These are phyloP conservation scores for Dicaeum eximium DNA, from an alignment of 2,113 vertebrate species.

Conservation along the genomic window DNA sequence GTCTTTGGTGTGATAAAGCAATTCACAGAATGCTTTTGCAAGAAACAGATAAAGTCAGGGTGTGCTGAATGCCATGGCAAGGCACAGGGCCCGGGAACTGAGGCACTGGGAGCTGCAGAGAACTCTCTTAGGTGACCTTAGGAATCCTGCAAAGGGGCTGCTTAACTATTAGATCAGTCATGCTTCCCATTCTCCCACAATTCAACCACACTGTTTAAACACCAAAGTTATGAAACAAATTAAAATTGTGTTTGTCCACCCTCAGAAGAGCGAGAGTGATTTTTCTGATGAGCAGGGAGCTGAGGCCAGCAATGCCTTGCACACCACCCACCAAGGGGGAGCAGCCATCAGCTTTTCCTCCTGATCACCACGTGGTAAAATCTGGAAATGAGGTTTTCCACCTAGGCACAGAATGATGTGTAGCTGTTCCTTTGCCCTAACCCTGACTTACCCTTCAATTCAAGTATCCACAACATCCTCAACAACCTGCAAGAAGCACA, in stretches of 20 bases:
- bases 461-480: not conserved
- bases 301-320: not conserved
- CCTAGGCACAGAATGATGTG: not conserved
- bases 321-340: not conserved
- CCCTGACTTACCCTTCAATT: not conserved
- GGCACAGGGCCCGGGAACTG: accelerated
- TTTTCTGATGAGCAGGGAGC: accelerated
- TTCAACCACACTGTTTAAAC: not conserved
- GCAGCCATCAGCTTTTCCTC: not conserved
- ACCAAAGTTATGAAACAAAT: not conserved
- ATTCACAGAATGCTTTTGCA: not conserved
- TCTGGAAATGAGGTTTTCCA: not conserved
- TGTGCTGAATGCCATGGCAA: accelerated
- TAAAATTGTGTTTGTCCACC: not conserved
- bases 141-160: not conserved
- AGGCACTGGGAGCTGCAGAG: not conserved
- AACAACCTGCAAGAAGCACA: not conserved
- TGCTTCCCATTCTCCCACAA: not conserved
- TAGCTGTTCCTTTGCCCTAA: not conserved
- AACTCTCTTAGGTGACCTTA: not conserved
- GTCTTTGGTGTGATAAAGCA: not conserved
- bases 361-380: not conserved
- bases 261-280: not conserved
- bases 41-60: not conserved
- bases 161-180: not conserved